Evolutionary conservation across 2,888 invertebrate species (phyloP).

Genomic region (Falcaria lacertinaria): DNA sequence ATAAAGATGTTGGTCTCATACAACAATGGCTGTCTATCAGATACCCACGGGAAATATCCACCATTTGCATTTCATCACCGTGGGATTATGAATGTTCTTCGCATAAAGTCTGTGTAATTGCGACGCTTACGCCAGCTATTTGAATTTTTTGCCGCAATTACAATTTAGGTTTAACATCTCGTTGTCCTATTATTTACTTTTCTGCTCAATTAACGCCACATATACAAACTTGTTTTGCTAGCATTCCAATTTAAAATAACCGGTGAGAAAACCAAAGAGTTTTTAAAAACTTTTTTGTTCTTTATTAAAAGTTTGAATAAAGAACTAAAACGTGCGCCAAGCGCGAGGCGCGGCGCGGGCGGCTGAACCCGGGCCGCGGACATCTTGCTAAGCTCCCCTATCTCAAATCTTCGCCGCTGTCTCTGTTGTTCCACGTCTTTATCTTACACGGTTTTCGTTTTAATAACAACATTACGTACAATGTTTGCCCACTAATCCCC

Average conservation of each 20-base stretch:
- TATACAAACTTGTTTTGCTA: neutral
- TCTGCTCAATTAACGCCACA: neutral
- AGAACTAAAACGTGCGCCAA: conserved; percentile 13
- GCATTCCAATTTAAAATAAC: neutral
- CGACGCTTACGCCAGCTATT: neutral
- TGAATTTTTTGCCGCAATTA: neutral
- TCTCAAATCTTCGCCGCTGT: conserved; percentile 47
- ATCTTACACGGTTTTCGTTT: conserved; percentile 57
- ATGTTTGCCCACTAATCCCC: conserved; percentile 69
- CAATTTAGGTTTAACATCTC: neutral
- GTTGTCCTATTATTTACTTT: neutral
- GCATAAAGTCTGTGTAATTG: neutral
- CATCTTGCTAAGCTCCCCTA: conserved; percentile 37
- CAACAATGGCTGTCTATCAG: neutral
- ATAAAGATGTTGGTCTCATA: neutral
- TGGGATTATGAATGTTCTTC: neutral
- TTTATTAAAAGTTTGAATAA: conserved; percentile 8
- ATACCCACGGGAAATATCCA: neutral
- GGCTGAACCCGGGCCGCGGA: conserved; percentile 8
- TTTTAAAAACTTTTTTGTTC: too few relatives aligned
- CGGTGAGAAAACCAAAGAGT: too few relatives aligned
- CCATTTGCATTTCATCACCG: neutral
- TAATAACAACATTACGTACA: conserved; percentile 52
- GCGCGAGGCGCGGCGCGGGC: conserved; percentile 24
- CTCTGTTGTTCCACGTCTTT: conserved; percentile 63